Base-by-base conservation (phyloP, 2,888 invertebrate genomes). In the Ectobius pallidus region DNA sequence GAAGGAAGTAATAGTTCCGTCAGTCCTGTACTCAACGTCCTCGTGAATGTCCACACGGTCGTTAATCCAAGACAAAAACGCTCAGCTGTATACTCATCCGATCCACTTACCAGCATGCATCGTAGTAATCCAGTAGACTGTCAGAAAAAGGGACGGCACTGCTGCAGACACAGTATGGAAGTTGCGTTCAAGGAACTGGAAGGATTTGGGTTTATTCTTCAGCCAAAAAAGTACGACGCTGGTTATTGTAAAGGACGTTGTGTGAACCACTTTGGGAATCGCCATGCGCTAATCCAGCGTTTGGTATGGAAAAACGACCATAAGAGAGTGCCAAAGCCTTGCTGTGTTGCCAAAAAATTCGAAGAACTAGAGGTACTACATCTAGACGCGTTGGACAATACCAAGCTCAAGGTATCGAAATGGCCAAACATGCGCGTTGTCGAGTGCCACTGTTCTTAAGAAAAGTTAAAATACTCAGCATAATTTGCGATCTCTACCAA, bases 361-460 rank as follows among this genome's bases (percentile, higher is more conserved):
- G 85, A 87, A 39, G 86, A 88, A 72, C 82, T 92, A 70, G 88
- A 90, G 79, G 87, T 92, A 72, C 82, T 91, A 39, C 88, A 90
- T 78, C 86, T 89, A 52, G 89, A 90, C 79, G 89, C 89, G 77
- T 85, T 87, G 75, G 86, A 90, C 77, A 84, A 84, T 30, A 86
- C 85, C 42, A 88, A 88, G 79, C 82, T 91, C 61, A 88, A 88
- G 78, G 87, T 91, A 55, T 88, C 90, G 69, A 88, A 86, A 70
- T 91, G 91, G 91, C 87, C 88, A 78, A 88, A 91, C 78, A 91
- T 91, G 88, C 86, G 87, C 78, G 91, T 91, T 55, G 81, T 89
- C 70, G 90, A 91, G 81, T 92, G 92, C 81, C 91, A 90, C 73
- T 92, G 92, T 82, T 89, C 90, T 78, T 91, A 86, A 69, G 52